Conservation (phyloP, 1,140 invertebrate species). For the Cotesia typhae region DNA sequence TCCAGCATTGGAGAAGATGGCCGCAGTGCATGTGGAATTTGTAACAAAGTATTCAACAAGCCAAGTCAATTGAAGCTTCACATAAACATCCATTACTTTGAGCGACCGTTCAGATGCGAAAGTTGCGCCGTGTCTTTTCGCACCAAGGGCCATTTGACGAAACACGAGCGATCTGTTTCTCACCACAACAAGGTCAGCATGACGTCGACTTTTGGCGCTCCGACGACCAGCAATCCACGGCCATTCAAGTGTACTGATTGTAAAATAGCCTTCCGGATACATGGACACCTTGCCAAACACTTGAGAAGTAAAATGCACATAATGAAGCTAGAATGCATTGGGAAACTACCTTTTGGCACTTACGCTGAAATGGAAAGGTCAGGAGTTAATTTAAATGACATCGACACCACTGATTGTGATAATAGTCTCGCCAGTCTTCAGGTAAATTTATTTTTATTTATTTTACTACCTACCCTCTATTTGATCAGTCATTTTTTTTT, state of each 20-base stretch:
- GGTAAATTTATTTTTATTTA: slow-evolving; percentile 59
- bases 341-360: slow-evolving; percentile 93
- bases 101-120: slow-evolving; percentile 90
- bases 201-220: slow-evolving; percentile 85
- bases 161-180: slow-evolving; percentile 88
- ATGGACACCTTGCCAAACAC: slow-evolving; percentile 96
- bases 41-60: slow-evolving; percentile 90
- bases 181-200: slow-evolving; percentile 90
- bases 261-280: slow-evolving; percentile 94
- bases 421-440: slow-evolving; percentile 88
- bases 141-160: slow-evolving; percentile 91
- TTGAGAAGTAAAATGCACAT: slow-evolving; percentile 96
- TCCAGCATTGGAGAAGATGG: slow-evolving; percentile 76
- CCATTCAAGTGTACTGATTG: slow-evolving; percentile 96
- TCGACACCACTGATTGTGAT: slow-evolving; percentile 93
- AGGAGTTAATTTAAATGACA: slow-evolving; percentile 89
- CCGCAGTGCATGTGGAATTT: slow-evolving; percentile 85
- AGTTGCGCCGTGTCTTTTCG: slow-evolving; percentile 90
- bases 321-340: slow-evolving; percentile 91
- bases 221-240: slow-evolving; percentile 87
- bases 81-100: slow-evolving; percentile 96
- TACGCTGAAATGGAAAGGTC: slow-evolving; percentile 93
- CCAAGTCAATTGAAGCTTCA: slow-evolving; percentile 89
- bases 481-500: too few relatives aligned
- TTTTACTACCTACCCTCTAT: too few relatives aligned